Percentiles rank a stretch among this genome's conserved stretches.
Evolutionary conservation across 2,113 vertebrate genomes (phyloP).

Genomic region (Actenoides lindsayi): DNA sequence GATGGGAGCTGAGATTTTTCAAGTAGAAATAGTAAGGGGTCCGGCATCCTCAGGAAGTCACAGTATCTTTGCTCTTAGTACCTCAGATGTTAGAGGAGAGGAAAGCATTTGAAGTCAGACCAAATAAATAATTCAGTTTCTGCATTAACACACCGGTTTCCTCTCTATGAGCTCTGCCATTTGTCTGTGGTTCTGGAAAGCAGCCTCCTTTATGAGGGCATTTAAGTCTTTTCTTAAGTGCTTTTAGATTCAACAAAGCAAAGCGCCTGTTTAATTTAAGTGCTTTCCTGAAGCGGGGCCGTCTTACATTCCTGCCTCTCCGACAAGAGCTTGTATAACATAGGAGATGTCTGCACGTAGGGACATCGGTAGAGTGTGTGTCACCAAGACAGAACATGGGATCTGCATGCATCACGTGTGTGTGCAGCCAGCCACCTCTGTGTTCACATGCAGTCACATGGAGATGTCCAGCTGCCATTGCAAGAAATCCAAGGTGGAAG

Average conservation of each 20-base stretch:
- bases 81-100: not conserved
- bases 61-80: not conserved
- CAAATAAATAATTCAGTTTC: slow-evolving; percentile 19
- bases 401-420: not conserved
- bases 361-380: rapidly evolving
- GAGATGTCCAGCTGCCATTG: not conserved
- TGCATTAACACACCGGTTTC: not conserved
- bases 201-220: not conserved
- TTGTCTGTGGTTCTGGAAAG: not conserved
- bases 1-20: not conserved
- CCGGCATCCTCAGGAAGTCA: slow-evolving; percentile 14
- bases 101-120: slow-evolving; percentile 7
- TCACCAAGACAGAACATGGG: not conserved
- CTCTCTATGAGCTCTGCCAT: not conserved
- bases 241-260: not conserved
- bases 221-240: not conserved
- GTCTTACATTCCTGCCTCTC: not conserved
- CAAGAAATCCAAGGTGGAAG: not conserved
- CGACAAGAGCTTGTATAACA: not conserved
- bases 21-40: not conserved
- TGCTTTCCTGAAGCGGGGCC: not conserved
- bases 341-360: rapidly evolving
- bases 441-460: not conserved
- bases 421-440: rapidly evolving
- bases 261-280: not conserved